A percentile compares a stretch with the other conserved stretches of the same genome.
phyloP scores from a whole-genome alignment of 1,140 invertebrate genomes.

The Macrobrachium rosenbergii region DNA sequence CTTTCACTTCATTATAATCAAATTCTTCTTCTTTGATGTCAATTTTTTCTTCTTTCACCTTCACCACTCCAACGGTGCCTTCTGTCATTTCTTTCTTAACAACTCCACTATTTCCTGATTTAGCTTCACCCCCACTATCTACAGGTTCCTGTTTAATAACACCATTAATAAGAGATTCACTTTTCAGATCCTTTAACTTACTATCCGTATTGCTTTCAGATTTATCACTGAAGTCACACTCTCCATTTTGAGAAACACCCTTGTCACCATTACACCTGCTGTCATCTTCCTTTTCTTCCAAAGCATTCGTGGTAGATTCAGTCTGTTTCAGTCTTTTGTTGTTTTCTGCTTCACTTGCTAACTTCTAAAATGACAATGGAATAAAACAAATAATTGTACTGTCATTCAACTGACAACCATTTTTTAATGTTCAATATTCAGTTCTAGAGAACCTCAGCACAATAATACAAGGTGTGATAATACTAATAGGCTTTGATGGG shows the following conservation, averaged over 20 bases:
- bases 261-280: constrained; percentile 19
- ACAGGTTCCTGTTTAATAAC: constrained; percentile 37
- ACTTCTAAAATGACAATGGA: too few relatives aligned
- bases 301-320: constrained; percentile 21
- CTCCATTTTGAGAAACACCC: constrained; percentile 38
- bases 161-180: constrained; percentile 57
- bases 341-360: not conserved
- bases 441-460: too few relatives aligned
- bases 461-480: too few relatives aligned
- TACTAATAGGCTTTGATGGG: too few relatives aligned
- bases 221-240: constrained; percentile 16
- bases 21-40: constrained; percentile 30
- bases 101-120: not conserved
- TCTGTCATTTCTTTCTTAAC: not conserved
- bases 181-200: constrained; percentile 36
- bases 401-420: too few relatives aligned
- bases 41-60: not conserved
- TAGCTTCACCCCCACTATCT: not conserved
- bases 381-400: too few relatives aligned
- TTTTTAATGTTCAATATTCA: too few relatives aligned
- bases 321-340: constrained; percentile 30
- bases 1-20: constrained; percentile 5
- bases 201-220: not conserved
- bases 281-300: constrained; percentile 21
- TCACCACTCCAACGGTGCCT: not conserved